A percentile compares a stretch with the other conserved stretches of the same genome.
Evolutionary conservation across 2,888 invertebrate species (phyloP).

Genomic region (Ennomos fuscantarius): DNA sequence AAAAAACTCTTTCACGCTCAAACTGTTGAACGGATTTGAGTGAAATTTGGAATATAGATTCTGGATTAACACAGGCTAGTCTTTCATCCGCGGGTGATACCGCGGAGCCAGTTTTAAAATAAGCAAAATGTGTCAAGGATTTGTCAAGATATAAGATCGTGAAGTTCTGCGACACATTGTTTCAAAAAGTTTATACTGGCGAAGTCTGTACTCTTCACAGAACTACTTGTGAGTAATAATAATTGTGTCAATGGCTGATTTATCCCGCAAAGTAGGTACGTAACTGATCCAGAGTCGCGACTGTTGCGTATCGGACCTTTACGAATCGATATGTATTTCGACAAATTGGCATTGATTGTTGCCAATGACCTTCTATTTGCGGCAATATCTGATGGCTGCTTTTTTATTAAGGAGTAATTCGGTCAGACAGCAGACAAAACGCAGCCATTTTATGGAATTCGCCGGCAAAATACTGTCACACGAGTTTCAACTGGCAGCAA

Average conservation of each 20-base stretch:
- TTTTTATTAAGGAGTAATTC: conserved; percentile 42
- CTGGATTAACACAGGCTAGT: too few relatives aligned
- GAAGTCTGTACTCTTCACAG: too few relatives aligned
- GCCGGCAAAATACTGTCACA: neutral
- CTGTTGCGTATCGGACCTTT: conserved; percentile 1
- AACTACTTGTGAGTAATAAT: too few relatives aligned
- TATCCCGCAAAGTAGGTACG: conserved; percentile 1
- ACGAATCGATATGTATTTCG: conserved; percentile 29
- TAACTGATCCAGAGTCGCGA: conserved; percentile 1
- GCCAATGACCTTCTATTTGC: conserved; percentile 53
- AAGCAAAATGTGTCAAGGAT: too few relatives aligned
- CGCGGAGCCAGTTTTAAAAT: too few relatives aligned
- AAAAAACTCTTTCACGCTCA: too few relatives aligned
- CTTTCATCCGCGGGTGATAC: too few relatives aligned
- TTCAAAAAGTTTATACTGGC: too few relatives aligned
- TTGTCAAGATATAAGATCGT: too few relatives aligned
- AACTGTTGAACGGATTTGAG: too few relatives aligned
- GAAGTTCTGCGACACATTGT: too few relatives aligned
- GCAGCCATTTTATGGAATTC: conserved; percentile 16
- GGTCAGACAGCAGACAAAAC: conserved; percentile 20
- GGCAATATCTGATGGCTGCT: conserved; percentile 42
- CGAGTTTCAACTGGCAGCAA: conserved; percentile 4
- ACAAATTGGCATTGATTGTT: conserved; percentile 54
- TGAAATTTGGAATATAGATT: too few relatives aligned
- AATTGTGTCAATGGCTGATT: conserved; percentile 1